Conservation (phyloP, 92 coral and sea anemone species). For the Phenganax subtilis region DNA sequence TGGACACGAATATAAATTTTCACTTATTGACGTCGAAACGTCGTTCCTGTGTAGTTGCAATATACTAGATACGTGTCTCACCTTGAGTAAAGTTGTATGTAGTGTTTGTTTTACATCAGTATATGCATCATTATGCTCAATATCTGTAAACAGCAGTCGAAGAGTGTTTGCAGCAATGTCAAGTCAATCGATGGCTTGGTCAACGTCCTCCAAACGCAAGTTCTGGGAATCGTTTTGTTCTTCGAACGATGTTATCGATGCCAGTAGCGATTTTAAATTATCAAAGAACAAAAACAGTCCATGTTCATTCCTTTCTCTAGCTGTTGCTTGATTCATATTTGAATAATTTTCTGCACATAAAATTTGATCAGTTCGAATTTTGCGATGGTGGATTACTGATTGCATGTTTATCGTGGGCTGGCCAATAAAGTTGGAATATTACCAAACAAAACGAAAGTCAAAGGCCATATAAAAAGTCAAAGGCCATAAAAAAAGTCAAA, state of each 20-base stretch:
- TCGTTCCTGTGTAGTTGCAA: constrained; percentile 6
- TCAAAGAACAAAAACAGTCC: constrained; percentile 2
- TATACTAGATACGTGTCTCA: neutral
- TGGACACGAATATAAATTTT: constrained; percentile 17
- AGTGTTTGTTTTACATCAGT: constrained; percentile 3
- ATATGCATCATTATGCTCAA: constrained; percentile 12
- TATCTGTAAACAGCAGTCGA: constrained; percentile 26
- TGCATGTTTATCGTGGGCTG: too few relatives aligned
- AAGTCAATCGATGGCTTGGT: constrained; percentile 18
- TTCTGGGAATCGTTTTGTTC: neutral
- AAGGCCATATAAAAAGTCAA: too few relatives aligned
- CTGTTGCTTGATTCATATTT: neutral
- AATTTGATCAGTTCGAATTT: too few relatives aligned
- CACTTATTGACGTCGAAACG: neutral
- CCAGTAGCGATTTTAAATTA: neutral
- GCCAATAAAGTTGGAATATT: too few relatives aligned
- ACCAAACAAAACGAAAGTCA: too few relatives aligned
- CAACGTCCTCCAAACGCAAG: constrained; percentile 2
- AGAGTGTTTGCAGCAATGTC: constrained; percentile 25
- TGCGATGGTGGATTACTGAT: too few relatives aligned
- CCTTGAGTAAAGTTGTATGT: neutral
- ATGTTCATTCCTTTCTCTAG: neutral
- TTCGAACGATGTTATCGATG: neutral
- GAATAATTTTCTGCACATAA: neutral
- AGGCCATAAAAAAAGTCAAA: too few relatives aligned